Conservation (phyloP, 2,113 vertebrate species). For the Bagarius yarrelli region DNA sequence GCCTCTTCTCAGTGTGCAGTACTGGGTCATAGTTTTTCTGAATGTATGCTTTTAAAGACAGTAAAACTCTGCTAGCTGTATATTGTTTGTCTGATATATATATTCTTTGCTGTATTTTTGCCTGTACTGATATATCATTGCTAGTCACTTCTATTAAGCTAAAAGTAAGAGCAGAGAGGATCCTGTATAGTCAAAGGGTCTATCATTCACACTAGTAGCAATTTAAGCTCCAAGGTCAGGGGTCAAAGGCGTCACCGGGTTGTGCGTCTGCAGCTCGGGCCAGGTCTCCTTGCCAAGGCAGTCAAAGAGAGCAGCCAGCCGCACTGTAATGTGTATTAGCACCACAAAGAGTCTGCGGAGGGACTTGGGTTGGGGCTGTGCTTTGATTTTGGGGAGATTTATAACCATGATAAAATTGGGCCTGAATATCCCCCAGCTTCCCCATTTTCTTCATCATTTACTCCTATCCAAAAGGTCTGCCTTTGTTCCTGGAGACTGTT, state of each 20-base stretch:
- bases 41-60: conserved; percentile 8
- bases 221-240: conserved; percentile 62
- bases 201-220: conserved; percentile 51
- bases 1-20: conserved; percentile 34
- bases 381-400: conserved; percentile 78
- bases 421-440: conserved; percentile 64
- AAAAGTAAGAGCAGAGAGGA: conserved; percentile 38
- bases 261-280: conserved; percentile 70
- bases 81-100: conserved; percentile 25
- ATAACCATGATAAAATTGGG: conserved; percentile 73
- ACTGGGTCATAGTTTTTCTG: conserved; percentile 11
- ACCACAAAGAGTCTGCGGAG: conserved; percentile 70
- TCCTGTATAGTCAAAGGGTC: conserved; percentile 49
- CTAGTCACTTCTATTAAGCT: conserved; percentile 21
- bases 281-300: conserved; percentile 55
- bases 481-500: conserved; percentile 67
- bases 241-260: conserved; percentile 68
- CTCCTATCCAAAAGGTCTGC: conserved; percentile 66
- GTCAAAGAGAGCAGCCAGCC: conserved; percentile 76
- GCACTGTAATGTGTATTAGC: conserved; percentile 74
- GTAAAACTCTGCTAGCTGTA: conserved; percentile 14
- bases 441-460: conserved; percentile 70
- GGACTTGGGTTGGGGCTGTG: conserved; percentile 52
- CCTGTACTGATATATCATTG: conserved; percentile 27
- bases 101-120: conserved; percentile 23